phyloP scores from a whole-genome alignment of 2,797 vertebrate species.

The Erithacus rubecula region DNA sequence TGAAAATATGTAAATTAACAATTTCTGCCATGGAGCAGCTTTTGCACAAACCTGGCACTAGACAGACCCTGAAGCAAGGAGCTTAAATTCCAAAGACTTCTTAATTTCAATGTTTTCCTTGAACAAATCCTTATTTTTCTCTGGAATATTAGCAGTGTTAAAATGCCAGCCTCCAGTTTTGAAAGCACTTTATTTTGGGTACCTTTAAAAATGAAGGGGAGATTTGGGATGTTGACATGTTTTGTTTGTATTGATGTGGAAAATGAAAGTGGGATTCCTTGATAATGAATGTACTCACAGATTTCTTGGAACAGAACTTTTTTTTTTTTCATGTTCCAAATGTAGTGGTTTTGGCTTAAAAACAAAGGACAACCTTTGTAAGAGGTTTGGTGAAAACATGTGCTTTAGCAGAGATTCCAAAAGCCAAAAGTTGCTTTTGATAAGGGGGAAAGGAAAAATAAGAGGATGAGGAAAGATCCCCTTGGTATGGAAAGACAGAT shows the following conservation, averaged over 20 bases:
- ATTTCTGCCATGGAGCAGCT: background rate
- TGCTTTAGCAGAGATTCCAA: background rate
- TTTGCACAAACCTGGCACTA: background rate
- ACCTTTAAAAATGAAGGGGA: background rate
- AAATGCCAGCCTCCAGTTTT: background rate
- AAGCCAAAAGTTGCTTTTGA: constrained; percentile 9
- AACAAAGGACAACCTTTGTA: background rate
- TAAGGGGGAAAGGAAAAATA: background rate
- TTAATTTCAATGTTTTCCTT: background rate
- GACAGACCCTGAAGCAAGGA: background rate
- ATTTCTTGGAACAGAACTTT: background rate
- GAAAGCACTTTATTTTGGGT: background rate
- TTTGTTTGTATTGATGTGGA: background rate
- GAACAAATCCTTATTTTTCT: background rate
- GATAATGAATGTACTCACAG: background rate
- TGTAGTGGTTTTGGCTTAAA: background rate
- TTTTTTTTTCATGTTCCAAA: background rate
- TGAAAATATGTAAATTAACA: background rate
- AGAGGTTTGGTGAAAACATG: background rate
- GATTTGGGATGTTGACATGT: background rate
- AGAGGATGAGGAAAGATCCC: background rate
- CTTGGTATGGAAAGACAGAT: background rate
- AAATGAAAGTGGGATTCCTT: background rate
- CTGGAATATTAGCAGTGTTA: background rate
- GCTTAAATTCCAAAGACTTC: background rate